phyloP scores from a whole-genome alignment of 2,888 invertebrate genomes.

The Drosophila anomalata region DNA sequence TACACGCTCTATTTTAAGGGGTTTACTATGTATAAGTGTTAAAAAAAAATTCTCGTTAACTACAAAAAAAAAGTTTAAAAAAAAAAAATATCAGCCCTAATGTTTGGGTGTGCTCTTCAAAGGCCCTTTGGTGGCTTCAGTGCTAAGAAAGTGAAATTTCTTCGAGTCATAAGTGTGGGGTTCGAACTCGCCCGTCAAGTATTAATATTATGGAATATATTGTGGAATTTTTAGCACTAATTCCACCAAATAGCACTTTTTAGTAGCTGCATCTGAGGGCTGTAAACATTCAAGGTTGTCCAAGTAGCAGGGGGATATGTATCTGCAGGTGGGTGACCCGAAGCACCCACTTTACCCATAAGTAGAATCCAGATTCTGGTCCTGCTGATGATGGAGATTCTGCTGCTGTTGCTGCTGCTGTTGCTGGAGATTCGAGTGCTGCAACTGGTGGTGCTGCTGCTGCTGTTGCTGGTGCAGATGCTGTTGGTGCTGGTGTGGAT shows the following conservation, averaged over 20 bases:
- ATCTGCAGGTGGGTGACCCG: slow-evolving; percentile 1
- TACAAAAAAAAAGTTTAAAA: slow-evolving; percentile 21
- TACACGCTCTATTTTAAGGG: slow-evolving; percentile 17
- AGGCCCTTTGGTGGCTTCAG: background rate
- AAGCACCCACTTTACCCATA: slow-evolving; percentile 40
- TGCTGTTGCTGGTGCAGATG: slow-evolving; percentile 42
- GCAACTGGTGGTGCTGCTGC: slow-evolving; percentile 38
- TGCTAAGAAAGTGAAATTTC: background rate
- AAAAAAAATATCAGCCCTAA: slow-evolving; percentile 11
- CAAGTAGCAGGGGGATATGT: slow-evolving; percentile 22
- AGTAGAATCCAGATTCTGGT: slow-evolving; percentile 45
- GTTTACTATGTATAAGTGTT: slow-evolving; percentile 24
- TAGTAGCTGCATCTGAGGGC: background rate
- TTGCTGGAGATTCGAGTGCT: background rate
- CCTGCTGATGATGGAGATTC: slow-evolving; percentile 38
- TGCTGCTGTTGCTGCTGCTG: slow-evolving; percentile 21
- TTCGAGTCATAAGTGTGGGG: background rate
- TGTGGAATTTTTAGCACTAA: background rate
- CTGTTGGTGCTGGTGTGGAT: slow-evolving; percentile 30
- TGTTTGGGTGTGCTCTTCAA: background rate
- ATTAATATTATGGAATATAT: background rate
- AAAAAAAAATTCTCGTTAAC: slow-evolving; percentile 38
- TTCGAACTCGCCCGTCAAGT: background rate
- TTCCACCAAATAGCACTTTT: slow-evolving; percentile 1
- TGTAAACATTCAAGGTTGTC: background rate